Evolutionary conservation across 2,888 invertebrate genomes (phyloP), one percentile per base, ranked within the genome.

Genomic region (Glyphotaelius pellucidus): DNA sequence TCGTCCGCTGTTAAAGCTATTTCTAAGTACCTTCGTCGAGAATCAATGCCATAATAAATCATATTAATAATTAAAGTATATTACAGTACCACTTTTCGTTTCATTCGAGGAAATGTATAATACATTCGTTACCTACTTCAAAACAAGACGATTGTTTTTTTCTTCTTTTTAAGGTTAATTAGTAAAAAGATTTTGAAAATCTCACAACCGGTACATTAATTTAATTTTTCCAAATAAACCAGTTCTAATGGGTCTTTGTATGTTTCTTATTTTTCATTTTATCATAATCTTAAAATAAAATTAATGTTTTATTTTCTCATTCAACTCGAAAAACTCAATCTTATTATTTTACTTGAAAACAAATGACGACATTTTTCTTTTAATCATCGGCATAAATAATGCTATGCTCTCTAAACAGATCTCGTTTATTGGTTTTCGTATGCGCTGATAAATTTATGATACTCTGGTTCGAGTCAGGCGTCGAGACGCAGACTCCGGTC

Each of bases 401-500:
- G 1, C 67, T 7, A 9, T 2, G 25, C 25, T 25, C 67, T 67
- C 67, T 67, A 67, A 67, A 67, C 67, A 67, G 25, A 67, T 67
- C n/a, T 9, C 67, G 25, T 67, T 67, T 67, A 67, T 67, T n/a
- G 67, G 67, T 83, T 83, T 83, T 31, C 32, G 25, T 32, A 83
- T 35, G 35, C 35, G 83, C 35, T 15, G 25, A 83, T 83, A 83
- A 83, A 83, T 83, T 35, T 35, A 83, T 83, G 25, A 83, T 83
- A 32, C 32, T 12, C 35, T 19, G 12, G 83, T 83, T 35, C 35
- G 25, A 19, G 15, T 83, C n/a, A 3, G 83, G 83, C 35, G 83
- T 83, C 83, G 35, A 83, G 83, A 83, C 83, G 83, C 83, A 32
- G 83, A 32, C 67, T 35, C 35, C 35, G 35, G 25, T 83, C 32